Evolutionary conservation across 1,140 invertebrate species (phyloP), one percentile per base, ranked within the genome.

Genomic region (Neodiprion pinetum): DNA sequence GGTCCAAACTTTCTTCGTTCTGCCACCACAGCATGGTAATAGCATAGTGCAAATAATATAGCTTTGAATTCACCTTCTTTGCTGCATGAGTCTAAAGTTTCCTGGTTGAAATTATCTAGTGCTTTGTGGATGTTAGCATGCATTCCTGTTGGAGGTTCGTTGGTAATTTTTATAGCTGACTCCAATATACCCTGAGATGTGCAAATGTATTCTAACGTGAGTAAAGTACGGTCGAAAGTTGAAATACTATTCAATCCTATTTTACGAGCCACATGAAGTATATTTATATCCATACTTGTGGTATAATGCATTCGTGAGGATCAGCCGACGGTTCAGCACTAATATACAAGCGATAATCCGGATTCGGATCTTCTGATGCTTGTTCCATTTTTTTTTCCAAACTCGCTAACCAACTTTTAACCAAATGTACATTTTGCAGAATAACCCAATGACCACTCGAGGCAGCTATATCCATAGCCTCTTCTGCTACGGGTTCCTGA

Each of bases 101-200:
- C 96, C 87, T 98, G 96, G 80, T 89, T 95, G 86, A 99, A 99
- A 88, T 98, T 98, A 82, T 97, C 95, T 49, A 99, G 85, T 12
- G 97, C 94, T 89, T 98, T 98, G 84, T 98, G 96, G 23, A 98
- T 90, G 86, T 98, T 99, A 0, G 97, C 96, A 85, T 92, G 91
- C 94, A 99, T 98, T 67, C 97, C 97, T 28, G 95, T 96, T 0
- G 97, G 97, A 7, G 97, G 96, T 87, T 99, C 97, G 82, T 98
- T 98, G 0, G 97, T 98, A 61, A 99, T 98, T 89, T 99, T 99
- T 81, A 98, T 97, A 0, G 96, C 95, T 0, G 96, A 95, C 85
- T 99, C 97, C 7, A 99, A 87, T 78, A 99, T 95, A 71, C 97
- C 97, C 89, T 94, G 90, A 17, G 77, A 74, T 48, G 72, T 74